Evolutionary conservation across 2,797 vertebrate species (phyloP), one percentile per base, ranked within the genome.

Genomic region (Arremon brunneinucha): DNA sequence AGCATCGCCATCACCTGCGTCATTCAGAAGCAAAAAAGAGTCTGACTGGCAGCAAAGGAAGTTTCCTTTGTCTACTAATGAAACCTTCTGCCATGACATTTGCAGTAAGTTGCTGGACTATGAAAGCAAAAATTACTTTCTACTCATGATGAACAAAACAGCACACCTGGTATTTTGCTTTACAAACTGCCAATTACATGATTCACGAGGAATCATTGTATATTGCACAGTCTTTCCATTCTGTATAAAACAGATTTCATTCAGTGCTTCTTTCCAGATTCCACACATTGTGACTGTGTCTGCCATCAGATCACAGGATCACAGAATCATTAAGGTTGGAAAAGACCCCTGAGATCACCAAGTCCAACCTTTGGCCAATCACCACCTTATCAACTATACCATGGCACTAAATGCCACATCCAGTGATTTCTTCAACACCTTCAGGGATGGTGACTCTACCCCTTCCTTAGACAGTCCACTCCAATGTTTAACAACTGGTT

Each of bases 71-170:
- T 64, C 86, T 94, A 21, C 26, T 34, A 44, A 23, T 5, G 20
- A 92, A 90, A 68, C 2, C 18, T 43, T 80, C 41, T 92, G 53
- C 53, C 55, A 71, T 1, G 28, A 84, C 27, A 44, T 69, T 89
- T 90, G 75, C 28, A 65, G 21, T 37, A 85, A 34, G 18, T 46
- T 85, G 43, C 11, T 68, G 49, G 30, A 47, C 69, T 94, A 62
- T 62, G 55, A 71, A 95, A 83, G 68, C 14, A 80, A 92, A 87
- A 92, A 80, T 41, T 79, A 72, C 56, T 93, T 93, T 70, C 34
- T 77, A 62, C 49, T 67, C 50, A 37, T 55, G 57, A 28, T 71
- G 88, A 93, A 82, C 50, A 92, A 84, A 90, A 91, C 14, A 91
- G 14, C 30, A 7, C 39, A 57, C 28, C n/a, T 78, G 26, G 21